Conservation (phyloP, 2,113 vertebrate genomes). For the Mixornis gularis region DNA sequence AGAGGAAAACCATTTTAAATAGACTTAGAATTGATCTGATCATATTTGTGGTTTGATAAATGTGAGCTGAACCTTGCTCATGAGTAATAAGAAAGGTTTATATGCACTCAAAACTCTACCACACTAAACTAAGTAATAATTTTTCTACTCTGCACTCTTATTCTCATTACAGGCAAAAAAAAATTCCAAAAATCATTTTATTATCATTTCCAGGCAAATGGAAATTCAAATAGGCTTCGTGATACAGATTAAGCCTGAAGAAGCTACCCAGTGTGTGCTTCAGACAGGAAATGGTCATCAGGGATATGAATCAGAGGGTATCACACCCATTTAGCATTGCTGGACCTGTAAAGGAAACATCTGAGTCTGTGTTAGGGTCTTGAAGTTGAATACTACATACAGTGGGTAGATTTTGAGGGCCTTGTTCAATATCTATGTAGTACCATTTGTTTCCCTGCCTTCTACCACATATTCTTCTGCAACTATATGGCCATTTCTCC, state of each 20-base stretch:
- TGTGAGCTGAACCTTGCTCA: background rate
- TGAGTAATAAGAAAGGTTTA: background rate
- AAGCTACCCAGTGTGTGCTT: background rate
- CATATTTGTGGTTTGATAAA: background rate
- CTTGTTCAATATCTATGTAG: background rate
- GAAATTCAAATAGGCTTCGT: background rate
- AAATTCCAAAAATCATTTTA: background rate
- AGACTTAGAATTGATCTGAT: background rate
- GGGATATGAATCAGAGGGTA: background rate
- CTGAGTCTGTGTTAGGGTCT: background rate
- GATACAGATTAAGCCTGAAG: background rate
- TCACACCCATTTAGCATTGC: background rate
- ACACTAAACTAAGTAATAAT: background rate
- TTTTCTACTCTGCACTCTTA: background rate
- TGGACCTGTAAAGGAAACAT: background rate
- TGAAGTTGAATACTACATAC: background rate
- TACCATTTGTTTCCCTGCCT: background rate
- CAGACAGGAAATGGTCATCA: background rate
- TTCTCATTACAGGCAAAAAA: background rate
- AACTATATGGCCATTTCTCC: rapidly evolving
- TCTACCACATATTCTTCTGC: background rate
- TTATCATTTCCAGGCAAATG: background rate
- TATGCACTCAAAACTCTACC: background rate
- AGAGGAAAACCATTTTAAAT: background rate
- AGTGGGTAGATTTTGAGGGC: background rate